phyloP scores from a whole-genome alignment of 2,888 invertebrate species.

The Sinopyrophorus schimmeli region DNA sequence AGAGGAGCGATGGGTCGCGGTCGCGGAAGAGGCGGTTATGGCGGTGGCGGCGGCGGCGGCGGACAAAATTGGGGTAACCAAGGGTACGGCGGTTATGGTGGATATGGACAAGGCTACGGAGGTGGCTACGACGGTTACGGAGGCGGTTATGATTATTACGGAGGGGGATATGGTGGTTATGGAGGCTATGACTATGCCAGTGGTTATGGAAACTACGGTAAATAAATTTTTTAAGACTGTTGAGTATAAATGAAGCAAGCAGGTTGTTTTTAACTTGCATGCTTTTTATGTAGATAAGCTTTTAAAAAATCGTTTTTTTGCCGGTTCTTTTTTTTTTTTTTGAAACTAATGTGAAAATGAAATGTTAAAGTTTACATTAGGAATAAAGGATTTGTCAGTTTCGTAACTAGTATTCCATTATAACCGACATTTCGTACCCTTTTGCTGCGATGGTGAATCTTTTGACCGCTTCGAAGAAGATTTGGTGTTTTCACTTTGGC shows the following conservation, averaged over 20 bases:
- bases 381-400: slow-evolving; percentile 22
- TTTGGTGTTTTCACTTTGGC: too few relatives aligned
- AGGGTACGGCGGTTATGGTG: slow-evolving; percentile 64
- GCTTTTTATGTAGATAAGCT: too few relatives aligned
- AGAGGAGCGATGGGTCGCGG: slow-evolving; percentile 70
- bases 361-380: slow-evolving; percentile 18
- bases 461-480: too few relatives aligned
- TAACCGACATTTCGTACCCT: slow-evolving; percentile 9
- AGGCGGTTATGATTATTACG: slow-evolving; percentile 71
- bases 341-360: slow-evolving; percentile 11
- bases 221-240: slow-evolving; percentile 50
- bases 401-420: slow-evolving; percentile 48
- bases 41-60: slow-evolving; percentile 69
- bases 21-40: slow-evolving; percentile 71
- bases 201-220: slow-evolving; percentile 84
- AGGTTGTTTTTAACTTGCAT: too few relatives aligned
- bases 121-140: slow-evolving; percentile 77
- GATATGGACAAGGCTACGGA: slow-evolving; percentile 58
- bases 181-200: slow-evolving; percentile 80
- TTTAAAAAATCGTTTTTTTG: too few relatives aligned
- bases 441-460: too few relatives aligned
- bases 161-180: slow-evolving; percentile 77
- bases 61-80: slow-evolving; percentile 68
- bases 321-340: too few relatives aligned
- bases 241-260: slow-evolving; percentile 6